These are phyloP conservation scores for Notodonta ziczac DNA, from an alignment of 2,888 invertebrate genomes.

Conservation along the genomic window DNA sequence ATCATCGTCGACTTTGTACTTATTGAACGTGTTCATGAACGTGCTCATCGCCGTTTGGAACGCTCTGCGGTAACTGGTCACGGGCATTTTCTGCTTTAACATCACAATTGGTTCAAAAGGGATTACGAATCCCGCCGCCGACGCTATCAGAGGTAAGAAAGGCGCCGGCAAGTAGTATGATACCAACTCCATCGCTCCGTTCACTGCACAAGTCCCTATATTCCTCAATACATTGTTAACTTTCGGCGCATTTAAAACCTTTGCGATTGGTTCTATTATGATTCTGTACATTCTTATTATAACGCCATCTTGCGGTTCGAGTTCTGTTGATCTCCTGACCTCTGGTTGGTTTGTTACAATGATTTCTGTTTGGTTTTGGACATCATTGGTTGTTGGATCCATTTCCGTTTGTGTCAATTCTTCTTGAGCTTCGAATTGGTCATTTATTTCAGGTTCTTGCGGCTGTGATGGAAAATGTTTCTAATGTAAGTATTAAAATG, in stretches of 20 bases:
- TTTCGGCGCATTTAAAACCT: constrained; percentile 56
- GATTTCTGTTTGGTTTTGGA: constrained; percentile 7
- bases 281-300: constrained; percentile 43
- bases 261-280: constrained; percentile 48
- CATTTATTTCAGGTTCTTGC: constrained; percentile 61
- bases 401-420: constrained; percentile 10
- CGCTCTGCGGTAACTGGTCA: constrained; percentile 72
- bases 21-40: constrained; percentile 70
- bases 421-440: constrained; percentile 44
- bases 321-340: constrained; percentile 10
- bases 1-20: constrained; percentile 58
- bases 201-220: constrained; percentile 71
- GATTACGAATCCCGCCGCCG: constrained; percentile 71
- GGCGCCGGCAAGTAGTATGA: constrained; percentile 71
- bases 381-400: constrained; percentile 1
- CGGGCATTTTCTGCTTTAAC: constrained; percentile 69
- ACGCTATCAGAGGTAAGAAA: constrained; percentile 70
- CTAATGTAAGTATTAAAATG: too few species aligned
- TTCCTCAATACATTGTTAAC: constrained; percentile 62
- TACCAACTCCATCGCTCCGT: constrained; percentile 72
- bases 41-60: constrained; percentile 64
- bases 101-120: constrained; percentile 75
- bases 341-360: constrained; percentile 10
- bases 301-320: constrained; percentile 14
- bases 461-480: constrained; percentile 42